Percentiles rank a stretch among this genome's conserved stretches.
Evolutionary conservation across 2,113 vertebrate species (phyloP).

Genomic region (Hemichromis elongatus): DNA sequence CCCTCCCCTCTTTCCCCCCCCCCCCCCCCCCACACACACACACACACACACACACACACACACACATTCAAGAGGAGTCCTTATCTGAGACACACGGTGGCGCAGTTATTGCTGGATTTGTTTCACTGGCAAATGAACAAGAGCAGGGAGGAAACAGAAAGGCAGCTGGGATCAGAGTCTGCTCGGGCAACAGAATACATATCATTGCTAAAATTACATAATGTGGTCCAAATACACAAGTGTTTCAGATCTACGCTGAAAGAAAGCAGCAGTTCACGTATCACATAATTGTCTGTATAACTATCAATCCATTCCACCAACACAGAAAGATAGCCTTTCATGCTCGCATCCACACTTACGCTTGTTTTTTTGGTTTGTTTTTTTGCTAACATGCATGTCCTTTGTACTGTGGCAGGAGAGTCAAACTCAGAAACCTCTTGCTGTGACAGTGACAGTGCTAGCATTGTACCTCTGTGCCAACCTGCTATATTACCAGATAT

Average conservation of each 20-base stretch:
- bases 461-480: background rate
- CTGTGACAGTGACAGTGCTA: background rate
- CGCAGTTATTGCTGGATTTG: slow-evolving; percentile 31
- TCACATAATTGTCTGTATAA: background rate
- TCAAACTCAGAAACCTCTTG: background rate
- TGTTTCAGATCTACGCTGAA: background rate
- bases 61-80: slow-evolving; percentile 3
- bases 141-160: background rate
- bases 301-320: background rate
- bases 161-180: background rate
- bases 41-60: too few species aligned
- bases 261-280: background rate
- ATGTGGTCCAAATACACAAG: background rate
- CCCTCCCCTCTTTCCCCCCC: too few species aligned
- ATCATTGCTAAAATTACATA: background rate
- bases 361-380: background rate
- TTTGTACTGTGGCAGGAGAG: background rate
- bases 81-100: slow-evolving; percentile 35
- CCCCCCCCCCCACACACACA: too few species aligned
- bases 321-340: background rate
- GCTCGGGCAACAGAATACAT: background rate
- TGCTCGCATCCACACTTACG: background rate
- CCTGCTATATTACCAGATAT: background rate
- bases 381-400: background rate
- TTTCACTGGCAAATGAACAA: slow-evolving; percentile 41